Percentiles rank a stretch among this genome's conserved stretches.
These are phyloP conservation scores for Linnaemya vulpina DNA, from an alignment of 2,888 invertebrate genomes.

Conservation along the genomic window DNA sequence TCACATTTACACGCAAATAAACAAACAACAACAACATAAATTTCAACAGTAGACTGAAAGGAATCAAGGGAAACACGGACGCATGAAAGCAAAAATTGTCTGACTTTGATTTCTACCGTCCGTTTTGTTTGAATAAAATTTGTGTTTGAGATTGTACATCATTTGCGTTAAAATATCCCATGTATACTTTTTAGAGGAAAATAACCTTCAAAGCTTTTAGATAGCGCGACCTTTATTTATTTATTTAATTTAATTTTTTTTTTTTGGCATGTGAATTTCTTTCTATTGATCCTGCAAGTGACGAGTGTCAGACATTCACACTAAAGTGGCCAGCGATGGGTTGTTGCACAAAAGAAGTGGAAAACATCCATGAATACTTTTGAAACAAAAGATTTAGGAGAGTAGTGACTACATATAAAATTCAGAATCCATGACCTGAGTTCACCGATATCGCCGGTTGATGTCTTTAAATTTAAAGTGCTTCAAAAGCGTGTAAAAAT, in stretches of 20 bases:
- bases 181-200: neutral
- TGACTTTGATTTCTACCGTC: slow-evolving; percentile 79
- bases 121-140: slow-evolving; percentile 56
- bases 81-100: slow-evolving; percentile 75
- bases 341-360: neutral
- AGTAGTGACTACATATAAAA: no score
- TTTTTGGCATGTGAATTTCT: slow-evolving; percentile 28
- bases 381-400: neutral
- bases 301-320: slow-evolving; percentile 73
- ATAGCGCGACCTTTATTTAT: slow-evolving; percentile 13
- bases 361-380: neutral
- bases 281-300: slow-evolving; percentile 56
- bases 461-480: no score
- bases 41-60: slow-evolving; percentile 53
- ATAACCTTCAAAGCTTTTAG: slow-evolving; percentile 19
- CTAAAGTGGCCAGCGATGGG: slow-evolving; percentile 30
- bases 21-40: slow-evolving; percentile 41
- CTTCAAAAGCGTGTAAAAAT: no score
- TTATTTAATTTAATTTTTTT: neutral
- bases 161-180: slow-evolving; percentile 12
- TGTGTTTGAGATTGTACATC: neutral
- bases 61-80: slow-evolving; percentile 40
- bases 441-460: no score
- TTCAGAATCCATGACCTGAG: no score
- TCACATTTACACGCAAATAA: slow-evolving; percentile 50